A percentile compares a stretch with the other conserved stretches of the same genome.
Evolutionary conservation across 2,797 vertebrate genomes (phyloP).

Genomic region (Rhyacichthys aspro): DNA sequence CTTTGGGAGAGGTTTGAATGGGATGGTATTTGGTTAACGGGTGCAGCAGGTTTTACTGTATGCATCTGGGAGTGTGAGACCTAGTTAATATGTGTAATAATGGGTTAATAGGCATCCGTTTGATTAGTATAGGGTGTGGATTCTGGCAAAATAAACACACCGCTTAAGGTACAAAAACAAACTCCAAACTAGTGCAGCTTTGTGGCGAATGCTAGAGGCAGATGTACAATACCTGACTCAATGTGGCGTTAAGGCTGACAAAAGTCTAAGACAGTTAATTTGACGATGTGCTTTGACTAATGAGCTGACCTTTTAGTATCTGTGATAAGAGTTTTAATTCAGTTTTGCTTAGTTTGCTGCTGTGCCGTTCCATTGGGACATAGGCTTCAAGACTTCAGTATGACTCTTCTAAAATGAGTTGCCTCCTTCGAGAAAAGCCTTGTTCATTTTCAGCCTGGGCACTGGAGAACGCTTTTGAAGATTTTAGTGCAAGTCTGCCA

Average conservation of each 20-base stretch:
- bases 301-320: slow-evolving; percentile 26
- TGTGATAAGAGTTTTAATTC: slow-evolving; percentile 48
- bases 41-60: slow-evolving; percentile 52
- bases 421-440: slow-evolving; percentile 22
- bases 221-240: slow-evolving; percentile 24
- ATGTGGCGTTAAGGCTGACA: slow-evolving; percentile 15
- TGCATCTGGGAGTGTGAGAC: slow-evolving; percentile 56
- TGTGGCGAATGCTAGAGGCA: slow-evolving; percentile 24
- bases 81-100: slow-evolving; percentile 27
- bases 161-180: slow-evolving; percentile 24
- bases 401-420: slow-evolving; percentile 42
- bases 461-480: slow-evolving; percentile 1
- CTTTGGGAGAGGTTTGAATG: slow-evolving; percentile 44
- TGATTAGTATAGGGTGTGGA: slow-evolving; percentile 43
- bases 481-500: background rate
- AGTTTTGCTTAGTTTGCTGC: slow-evolving; percentile 27
- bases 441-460: slow-evolving; percentile 11
- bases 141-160: slow-evolving; percentile 29
- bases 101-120: slow-evolving; percentile 14
- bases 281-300: slow-evolving; percentile 30
- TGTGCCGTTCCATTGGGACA: slow-evolving; percentile 25
- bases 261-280: slow-evolving; percentile 19
- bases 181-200: slow-evolving; percentile 6
- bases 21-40: slow-evolving; percentile 63
- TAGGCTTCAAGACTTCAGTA: slow-evolving; percentile 40